A percentile compares a stretch with the other conserved stretches of the same genome.
phyloP scores from a whole-genome alignment of 2,797 vertebrate genomes.

The Centroberyx gerrardi region DNA sequence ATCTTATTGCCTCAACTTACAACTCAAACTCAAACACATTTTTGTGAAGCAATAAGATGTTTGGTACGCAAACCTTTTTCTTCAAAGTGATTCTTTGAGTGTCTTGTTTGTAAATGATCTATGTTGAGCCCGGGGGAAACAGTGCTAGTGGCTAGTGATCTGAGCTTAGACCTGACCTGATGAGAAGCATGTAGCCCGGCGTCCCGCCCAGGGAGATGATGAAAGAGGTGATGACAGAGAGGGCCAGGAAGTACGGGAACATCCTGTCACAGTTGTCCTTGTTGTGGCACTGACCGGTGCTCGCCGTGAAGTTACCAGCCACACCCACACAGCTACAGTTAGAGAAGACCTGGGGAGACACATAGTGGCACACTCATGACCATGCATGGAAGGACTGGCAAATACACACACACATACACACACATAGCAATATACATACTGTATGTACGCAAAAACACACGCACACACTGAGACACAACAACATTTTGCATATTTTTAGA shows the following conservation, averaged over 20 bases:
- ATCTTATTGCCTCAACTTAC: no score
- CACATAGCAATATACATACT: background rate
- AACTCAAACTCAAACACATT: no score
- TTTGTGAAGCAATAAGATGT: no score
- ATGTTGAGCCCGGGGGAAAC: no score
- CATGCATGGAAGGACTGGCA: slow-evolving; percentile 15
- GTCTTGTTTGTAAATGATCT: no score
- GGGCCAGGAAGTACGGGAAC: slow-evolving; percentile 86
- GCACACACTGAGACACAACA: background rate
- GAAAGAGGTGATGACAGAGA: slow-evolving; percentile 85
- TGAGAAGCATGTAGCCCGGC: slow-evolving; percentile 84
- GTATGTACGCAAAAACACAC: slow-evolving; percentile 3
- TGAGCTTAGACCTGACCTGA: slow-evolving; percentile 82
- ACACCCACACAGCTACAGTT: slow-evolving; percentile 90
- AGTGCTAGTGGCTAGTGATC: no score
- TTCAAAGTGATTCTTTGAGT: no score
- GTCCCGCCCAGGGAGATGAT: slow-evolving; percentile 81
- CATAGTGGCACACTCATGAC: slow-evolving; percentile 36
- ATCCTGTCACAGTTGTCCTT: slow-evolving; percentile 83
- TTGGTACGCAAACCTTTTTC: no score
- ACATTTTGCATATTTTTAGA: background rate
- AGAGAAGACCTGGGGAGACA: slow-evolving; percentile 87
- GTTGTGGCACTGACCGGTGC: slow-evolving; percentile 87
- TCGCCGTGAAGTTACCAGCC: slow-evolving; percentile 84
- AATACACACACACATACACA: slow-evolving; percentile 13